Percentiles rank a stretch among this genome's conserved stretches.
These are phyloP conservation scores for Melieria picta DNA, from an alignment of 2,888 invertebrate species.

Conservation along the genomic window DNA sequence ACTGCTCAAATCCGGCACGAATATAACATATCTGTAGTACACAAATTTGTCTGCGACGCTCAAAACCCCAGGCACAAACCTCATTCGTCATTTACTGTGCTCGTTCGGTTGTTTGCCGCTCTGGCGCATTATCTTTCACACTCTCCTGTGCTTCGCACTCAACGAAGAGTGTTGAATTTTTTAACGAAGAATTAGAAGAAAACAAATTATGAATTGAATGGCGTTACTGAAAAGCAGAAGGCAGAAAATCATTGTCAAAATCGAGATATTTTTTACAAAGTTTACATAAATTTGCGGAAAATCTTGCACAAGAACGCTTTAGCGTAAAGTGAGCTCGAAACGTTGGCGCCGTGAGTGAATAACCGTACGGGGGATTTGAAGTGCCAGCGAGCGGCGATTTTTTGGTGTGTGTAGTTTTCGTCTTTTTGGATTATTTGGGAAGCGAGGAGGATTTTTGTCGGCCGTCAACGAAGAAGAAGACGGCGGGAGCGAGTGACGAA, in stretches of 20 bases:
- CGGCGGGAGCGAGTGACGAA: neutral
- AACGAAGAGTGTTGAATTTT: slow-evolving; percentile 25
- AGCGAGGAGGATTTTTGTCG: slow-evolving; percentile 21
- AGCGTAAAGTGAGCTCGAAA: neutral
- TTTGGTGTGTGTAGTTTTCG: slow-evolving; percentile 22
- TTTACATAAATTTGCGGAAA: slow-evolving; percentile 26
- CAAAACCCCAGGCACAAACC: too few species aligned
- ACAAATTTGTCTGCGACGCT: too few species aligned
- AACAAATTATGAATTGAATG: slow-evolving; percentile 30
- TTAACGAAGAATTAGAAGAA: slow-evolving; percentile 33
- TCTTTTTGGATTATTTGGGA: slow-evolving; percentile 19
- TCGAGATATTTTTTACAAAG: slow-evolving; percentile 21
- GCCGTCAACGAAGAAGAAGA: slow-evolving; percentile 14
- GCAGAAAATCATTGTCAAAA: slow-evolving; percentile 28
- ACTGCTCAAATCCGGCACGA: too few species aligned
- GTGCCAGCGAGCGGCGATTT: slow-evolving; percentile 19
- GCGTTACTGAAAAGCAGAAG: slow-evolving; percentile 29
- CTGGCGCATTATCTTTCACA: too few species aligned
- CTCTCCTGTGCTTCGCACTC: neutral
- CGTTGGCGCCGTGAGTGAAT: neutral
- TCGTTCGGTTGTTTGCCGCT: too few species aligned
- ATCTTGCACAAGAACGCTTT: slow-evolving; percentile 1
- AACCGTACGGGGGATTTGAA: neutral
- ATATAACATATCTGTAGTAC: too few species aligned
- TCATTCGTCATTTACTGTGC: too few species aligned